phyloP scores from a whole-genome alignment of 2,888 invertebrate genomes.

The Tillus elongatus region DNA sequence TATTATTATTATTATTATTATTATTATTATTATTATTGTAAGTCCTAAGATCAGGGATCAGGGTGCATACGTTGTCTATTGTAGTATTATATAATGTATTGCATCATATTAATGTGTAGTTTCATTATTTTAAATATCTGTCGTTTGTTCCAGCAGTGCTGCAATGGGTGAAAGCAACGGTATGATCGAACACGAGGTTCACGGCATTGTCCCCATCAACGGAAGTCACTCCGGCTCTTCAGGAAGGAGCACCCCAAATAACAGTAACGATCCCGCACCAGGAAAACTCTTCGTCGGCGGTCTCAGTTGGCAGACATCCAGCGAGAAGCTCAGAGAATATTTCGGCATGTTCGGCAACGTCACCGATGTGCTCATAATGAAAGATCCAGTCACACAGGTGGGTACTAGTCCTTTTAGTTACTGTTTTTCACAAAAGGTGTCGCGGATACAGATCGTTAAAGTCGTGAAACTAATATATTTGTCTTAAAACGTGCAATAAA shows the following conservation, averaged over 20 bases:
- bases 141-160: constrained; percentile 41
- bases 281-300: constrained; percentile 87
- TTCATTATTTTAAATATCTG: too few species aligned
- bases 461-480: too few species aligned
- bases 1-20: too few species aligned
- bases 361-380: constrained; percentile 88
- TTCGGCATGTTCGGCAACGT: constrained; percentile 88
- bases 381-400: constrained; percentile 87
- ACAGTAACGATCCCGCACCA: constrained; percentile 61
- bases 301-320: constrained; percentile 87
- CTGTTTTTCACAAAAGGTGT: too few species aligned
- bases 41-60: too few species aligned
- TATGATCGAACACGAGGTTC: constrained; percentile 46
- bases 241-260: constrained; percentile 65
- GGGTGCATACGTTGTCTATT: too few species aligned
- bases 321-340: constrained; percentile 85
- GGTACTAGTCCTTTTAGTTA: too few species aligned
- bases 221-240: constrained; percentile 55
- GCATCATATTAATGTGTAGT: too few species aligned
- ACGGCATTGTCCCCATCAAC: constrained; percentile 37
- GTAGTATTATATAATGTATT: too few species aligned
- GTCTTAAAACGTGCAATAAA: too few species aligned
- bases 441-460: too few species aligned
- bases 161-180: constrained; percentile 47
- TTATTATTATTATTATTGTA: too few species aligned